Evolutionary conservation across 2,797 vertebrate genomes (phyloP).

Genomic region (Semaprochilodus insignis): DNA sequence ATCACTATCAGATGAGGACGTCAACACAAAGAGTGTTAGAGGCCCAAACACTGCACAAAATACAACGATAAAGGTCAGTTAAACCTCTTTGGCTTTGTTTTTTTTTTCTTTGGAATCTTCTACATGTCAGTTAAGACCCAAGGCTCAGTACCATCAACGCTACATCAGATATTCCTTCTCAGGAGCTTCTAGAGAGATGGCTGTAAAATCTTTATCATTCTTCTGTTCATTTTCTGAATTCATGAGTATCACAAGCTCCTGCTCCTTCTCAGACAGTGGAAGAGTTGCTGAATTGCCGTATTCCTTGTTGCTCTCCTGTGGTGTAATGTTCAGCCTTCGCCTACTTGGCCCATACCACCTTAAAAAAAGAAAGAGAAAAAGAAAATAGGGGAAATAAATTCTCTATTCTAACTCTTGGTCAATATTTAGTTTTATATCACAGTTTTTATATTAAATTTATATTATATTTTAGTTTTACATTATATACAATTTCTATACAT

Average conservation of each 20-base stretch:
- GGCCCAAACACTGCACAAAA: not conserved
- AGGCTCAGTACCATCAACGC: slow-evolving; percentile 13
- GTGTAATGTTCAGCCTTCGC: slow-evolving; percentile 72
- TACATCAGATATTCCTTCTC: slow-evolving; percentile 61
- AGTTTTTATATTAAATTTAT: no score
- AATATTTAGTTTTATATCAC: no score
- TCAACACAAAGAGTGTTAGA: not conserved
- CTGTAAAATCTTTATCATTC: slow-evolving; percentile 78
- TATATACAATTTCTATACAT: no score
- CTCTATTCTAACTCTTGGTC: no score
- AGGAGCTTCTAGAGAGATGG: slow-evolving; percentile 67
- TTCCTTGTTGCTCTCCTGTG: slow-evolving; percentile 71
- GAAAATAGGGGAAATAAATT: not conserved
- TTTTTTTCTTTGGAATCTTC: not conserved
- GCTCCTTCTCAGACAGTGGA: slow-evolving; percentile 65
- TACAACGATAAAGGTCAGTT: not conserved
- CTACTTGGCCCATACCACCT: slow-evolving; percentile 83
- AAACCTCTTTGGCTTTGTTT: not conserved
- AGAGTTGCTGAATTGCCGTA: slow-evolving; percentile 69
- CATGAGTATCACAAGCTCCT: slow-evolving; percentile 89
- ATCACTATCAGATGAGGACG: not conserved
- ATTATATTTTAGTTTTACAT: no score
- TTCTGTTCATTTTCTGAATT: slow-evolving; percentile 66
- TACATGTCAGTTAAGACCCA: not conserved
- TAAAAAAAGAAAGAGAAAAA: not conserved